Base-by-base conservation (phyloP, 2,888 invertebrate genomes). In the Poecilus cupreus region DNA sequence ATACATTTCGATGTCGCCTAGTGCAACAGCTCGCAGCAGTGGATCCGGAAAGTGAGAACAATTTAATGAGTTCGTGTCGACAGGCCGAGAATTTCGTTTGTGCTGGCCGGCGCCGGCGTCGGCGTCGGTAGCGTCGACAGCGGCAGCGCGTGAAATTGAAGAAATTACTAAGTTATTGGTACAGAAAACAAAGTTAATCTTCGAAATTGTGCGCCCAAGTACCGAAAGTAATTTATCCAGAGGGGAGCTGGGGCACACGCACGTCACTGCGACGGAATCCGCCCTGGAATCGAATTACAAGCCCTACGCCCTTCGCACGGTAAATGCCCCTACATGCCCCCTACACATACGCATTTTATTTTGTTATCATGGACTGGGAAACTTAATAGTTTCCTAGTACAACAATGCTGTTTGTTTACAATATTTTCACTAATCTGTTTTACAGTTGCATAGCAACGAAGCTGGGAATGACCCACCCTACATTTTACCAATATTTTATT, bases 141-240 rank as follows among this genome's bases (percentile, higher is more conserved):
- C 46, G 51, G 16, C 51, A 49, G 79, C 37, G 54, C 80, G 80
- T 80, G 80, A 80, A 80, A 80, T 80, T 80, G 80, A 80, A 80
- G 80, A 80, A 80, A 80, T 80, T 80, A 80, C 80, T 68, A 80
- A 80, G 80, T 80, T 80, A 80, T 80, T 80, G 80, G 80, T 80
- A 80, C 72, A 80, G 80, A 80, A 80, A 80, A 80, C 72, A 80
- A 80, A 80, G 80, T 80, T 80, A 80, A 80, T 80, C 80, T 72
- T 80, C 39, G 80, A 80, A 80, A 80, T 80, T 80, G 80, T 70
- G 54, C 80, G 80, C 24, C 57, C 80, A 80, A 80, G 80, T 80
- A 80, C 80, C 57, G 80, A 80, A 80, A 57, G 80, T 80, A 80
- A 80, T 80, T 80, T 80, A 72, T 72, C 72, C 72, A 54, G 54